Evolutionary conservation across 2,113 vertebrate genomes (phyloP).

Genomic region (Psophia crepitans): DNA sequence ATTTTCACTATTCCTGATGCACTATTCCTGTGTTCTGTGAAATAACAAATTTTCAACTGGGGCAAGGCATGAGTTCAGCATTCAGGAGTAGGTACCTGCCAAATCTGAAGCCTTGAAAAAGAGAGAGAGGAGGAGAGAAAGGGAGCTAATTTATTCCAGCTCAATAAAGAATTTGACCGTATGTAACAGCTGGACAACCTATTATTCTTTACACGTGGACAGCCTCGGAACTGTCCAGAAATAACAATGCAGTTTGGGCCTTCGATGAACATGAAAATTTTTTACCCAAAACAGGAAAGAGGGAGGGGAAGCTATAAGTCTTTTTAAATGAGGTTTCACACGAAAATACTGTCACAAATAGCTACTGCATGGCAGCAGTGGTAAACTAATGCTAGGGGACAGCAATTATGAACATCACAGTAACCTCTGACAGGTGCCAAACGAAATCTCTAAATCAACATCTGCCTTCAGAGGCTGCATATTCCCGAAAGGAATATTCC

Average conservation of each 20-base stretch:
- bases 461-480: background rate
- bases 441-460: background rate
- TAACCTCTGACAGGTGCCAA: background rate
- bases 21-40: background rate
- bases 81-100: background rate
- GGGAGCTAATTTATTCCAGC: background rate
- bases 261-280: background rate
- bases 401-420: background rate
- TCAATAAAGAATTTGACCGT: conserved; percentile 6
- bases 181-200: background rate
- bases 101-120: background rate
- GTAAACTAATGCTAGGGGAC: background rate
- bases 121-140: background rate
- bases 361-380: background rate
- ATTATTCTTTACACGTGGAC: background rate
- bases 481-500: background rate
- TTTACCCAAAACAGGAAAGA: background rate
- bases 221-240: background rate
- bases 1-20: background rate
- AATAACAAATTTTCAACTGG: background rate
- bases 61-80: background rate
- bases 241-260: background rate
- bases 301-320: background rate
- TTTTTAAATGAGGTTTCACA: background rate
- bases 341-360: background rate